Evolutionary conservation across 2,797 vertebrate species (phyloP), one percentile per base, ranked within the genome.

Genomic region (Periophthalmus magnuspinnatus): DNA sequence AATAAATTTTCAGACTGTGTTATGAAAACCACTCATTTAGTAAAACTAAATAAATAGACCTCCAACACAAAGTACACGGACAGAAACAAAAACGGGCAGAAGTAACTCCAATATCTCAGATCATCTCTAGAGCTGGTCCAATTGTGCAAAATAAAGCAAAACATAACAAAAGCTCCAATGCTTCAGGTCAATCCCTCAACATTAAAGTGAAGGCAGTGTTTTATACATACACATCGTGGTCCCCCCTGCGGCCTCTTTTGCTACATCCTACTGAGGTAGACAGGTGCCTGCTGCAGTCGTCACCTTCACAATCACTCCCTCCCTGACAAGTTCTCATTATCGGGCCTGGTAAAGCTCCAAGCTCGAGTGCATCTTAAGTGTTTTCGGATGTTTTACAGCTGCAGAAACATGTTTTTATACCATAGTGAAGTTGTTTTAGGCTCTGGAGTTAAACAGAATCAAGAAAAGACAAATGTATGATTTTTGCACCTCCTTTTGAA

Each of bases 211-310:
- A 92, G 92, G 92, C 90, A 92, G 89, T 84, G 88, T 54, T 81
- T 74, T 86, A 86, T 76, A 78, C 83, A 84, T 77, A 76, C 69
- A 71, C 63, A 19, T 62, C 52, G 1, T 76, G 83, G 79, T 84
- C 76, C 80, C 80, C 75, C 65, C 68, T 13, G 57, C 81, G 75
- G 80, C 72, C 81, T 68, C 65, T 66, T 79, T 80, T 79, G 83
- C 86, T 87, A 82, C 86, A 84, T 86, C 78, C 85, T 72, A 75
- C 81, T 86, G 89, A 92, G 91, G 90, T 90, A 91, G 88, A 89
- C 86, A 60, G 75, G 85, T 76, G 80, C 76, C 52, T 73, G 75
- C 83, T 84, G 82, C 81, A 84, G 81, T 81, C 69, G 82, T 84
- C 85, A 80, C 83, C 86, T 75, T 48, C 24, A 75, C 78, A 71